These are phyloP conservation scores for Eurytoma adleriae DNA, from an alignment of 2,888 invertebrate species.

Conservation along the genomic window DNA sequence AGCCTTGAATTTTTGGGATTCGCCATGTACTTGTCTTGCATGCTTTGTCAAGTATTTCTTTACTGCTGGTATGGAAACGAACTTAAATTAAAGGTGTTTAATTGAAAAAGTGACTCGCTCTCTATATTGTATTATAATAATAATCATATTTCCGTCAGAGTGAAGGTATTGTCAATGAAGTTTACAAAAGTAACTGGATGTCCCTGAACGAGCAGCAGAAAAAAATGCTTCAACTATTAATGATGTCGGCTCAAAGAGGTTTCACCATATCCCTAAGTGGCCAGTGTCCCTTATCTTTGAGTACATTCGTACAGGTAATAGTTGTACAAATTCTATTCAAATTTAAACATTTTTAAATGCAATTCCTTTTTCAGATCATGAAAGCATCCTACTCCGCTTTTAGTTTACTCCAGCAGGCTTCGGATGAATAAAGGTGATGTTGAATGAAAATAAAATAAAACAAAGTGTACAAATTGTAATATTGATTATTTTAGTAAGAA, in stretches of 20 bases:
- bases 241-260: conserved; percentile 31
- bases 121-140: neutral
- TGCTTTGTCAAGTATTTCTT: conserved; percentile 51
- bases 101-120: neutral
- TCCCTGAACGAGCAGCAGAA: neutral
- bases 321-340: neutral
- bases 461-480: neutral
- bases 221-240: conserved; percentile 26
- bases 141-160: conserved; percentile 18
- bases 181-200: conserved; percentile 42
- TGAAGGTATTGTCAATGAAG: conserved; percentile 4
- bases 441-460: neutral
- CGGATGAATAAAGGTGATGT: neutral
- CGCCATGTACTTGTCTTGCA: conserved; percentile 38
- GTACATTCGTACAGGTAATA: conserved; percentile 48
- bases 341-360: neutral
- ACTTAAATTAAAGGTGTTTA: conserved; percentile 40
- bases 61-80: conserved; percentile 54
- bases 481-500: neutral
- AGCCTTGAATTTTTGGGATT: conserved; percentile 41
- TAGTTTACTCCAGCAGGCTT: conserved; percentile 35
- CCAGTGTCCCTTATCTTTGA: conserved; percentile 36
- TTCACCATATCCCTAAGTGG: conserved; percentile 42
- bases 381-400: conserved; percentile 52
- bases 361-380: conserved; percentile 42